Conservation (phyloP, 2,888 invertebrate genomes). For the Rhagophthalmus giganteus region DNA sequence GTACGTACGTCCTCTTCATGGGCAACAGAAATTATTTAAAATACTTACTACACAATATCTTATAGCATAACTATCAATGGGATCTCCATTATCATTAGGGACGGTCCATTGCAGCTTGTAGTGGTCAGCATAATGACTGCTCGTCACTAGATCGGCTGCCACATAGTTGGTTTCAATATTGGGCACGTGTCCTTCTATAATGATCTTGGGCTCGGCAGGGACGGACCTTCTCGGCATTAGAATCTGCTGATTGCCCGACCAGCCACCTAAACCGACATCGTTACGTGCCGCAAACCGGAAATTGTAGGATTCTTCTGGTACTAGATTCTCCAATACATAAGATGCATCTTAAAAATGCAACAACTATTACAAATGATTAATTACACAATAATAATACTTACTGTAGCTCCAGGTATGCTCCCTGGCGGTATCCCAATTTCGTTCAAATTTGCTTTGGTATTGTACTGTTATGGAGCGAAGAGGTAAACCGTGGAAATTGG, state of each 20-base stretch:
- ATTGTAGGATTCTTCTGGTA: conserved; percentile 75
- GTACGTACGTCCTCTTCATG: too few species aligned
- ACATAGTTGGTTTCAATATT: conserved; percentile 52
- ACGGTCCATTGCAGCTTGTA: conserved; percentile 83
- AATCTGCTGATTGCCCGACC: conserved; percentile 65
- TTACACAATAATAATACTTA: conserved; percentile 43
- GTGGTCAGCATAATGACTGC: conserved; percentile 72
- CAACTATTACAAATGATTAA: background rate
- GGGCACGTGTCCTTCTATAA: conserved; percentile 53
- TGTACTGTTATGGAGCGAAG: conserved; percentile 73
- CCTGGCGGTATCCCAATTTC: conserved; percentile 69
- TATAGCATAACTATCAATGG: conserved; percentile 80
- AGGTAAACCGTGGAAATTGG: conserved; percentile 74
- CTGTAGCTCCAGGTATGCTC: conserved; percentile 78
- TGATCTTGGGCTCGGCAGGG: conserved; percentile 73
- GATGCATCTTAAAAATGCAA: conserved; percentile 59
- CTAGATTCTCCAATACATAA: conserved; percentile 78
- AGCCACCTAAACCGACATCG: conserved; percentile 78
- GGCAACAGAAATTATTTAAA: background rate
- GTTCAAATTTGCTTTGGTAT: conserved; percentile 70
- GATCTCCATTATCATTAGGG: conserved; percentile 87
- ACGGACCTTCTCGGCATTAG: conserved; percentile 77
- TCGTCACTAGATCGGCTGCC: conserved; percentile 57
- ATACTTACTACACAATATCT: conserved; percentile 76
- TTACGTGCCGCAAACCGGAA: conserved; percentile 86